phyloP scores from a whole-genome alignment of 1,140 invertebrate species.

The Rhagoletis zephyria region DNA sequence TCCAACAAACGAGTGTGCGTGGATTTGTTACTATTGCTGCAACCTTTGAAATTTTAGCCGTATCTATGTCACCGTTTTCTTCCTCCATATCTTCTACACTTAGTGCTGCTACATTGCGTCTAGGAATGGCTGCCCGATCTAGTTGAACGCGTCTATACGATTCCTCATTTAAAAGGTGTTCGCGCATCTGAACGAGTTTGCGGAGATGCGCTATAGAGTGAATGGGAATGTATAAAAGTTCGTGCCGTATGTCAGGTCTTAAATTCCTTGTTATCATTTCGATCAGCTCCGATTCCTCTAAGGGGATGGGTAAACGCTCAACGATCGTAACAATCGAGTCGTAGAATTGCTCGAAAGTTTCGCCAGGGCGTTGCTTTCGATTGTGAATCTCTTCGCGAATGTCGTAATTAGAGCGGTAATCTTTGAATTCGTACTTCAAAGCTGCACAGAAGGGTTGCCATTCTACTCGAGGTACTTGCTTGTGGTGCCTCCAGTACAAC shows the following conservation, averaged over 20 bases:
- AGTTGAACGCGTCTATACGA: background rate
- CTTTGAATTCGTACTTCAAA: background rate
- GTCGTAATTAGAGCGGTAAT: too few relatives aligned
- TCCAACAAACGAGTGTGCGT: background rate
- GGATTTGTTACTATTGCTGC: background rate
- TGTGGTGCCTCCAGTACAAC: constrained; percentile 51
- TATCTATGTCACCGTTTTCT: background rate
- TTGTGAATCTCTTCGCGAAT: too few relatives aligned
- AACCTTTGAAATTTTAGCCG: background rate
- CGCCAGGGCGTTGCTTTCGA: too few relatives aligned
- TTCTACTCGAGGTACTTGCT: background rate
- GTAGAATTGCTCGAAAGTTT: constrained; percentile 10
- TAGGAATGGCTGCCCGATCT: background rate
- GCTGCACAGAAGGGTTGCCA: constrained; percentile 16
- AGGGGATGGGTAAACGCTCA: background rate
- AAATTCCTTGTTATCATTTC: constrained; percentile 46
- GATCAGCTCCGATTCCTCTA: constrained; percentile 41
- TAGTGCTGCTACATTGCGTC: constrained; percentile 16
- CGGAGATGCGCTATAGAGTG: constrained; percentile 44
- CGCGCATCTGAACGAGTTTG: constrained; percentile 45
- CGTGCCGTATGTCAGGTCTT: constrained; percentile 52
- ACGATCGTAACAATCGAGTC: background rate
- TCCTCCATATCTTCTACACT: background rate
- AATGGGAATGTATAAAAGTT: constrained; percentile 53
- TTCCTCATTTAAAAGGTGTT: constrained; percentile 1